Base-by-base conservation (phyloP, 2,888 invertebrate species). In the Tipula helvola region DNA sequence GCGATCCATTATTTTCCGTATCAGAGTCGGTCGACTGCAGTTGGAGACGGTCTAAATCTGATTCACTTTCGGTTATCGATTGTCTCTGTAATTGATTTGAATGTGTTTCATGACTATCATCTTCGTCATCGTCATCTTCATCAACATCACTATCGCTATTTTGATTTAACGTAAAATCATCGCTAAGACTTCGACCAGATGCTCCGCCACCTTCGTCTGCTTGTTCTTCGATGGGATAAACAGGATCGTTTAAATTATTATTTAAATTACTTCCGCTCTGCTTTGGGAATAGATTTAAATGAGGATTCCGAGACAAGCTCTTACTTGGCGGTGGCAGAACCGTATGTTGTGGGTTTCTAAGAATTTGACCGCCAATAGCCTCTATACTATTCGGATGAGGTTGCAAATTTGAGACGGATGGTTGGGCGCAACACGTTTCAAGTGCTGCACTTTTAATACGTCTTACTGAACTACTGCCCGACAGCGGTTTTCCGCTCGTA, bases 221-320 rank as follows among this genome's bases (percentile, higher is more conserved):
- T 90, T 96, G 96, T 91, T 97, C 97, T 0, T 96, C 96, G 88
- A 97, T 96, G 3, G 97, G 96, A 90, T 96, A 96, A 1, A 96
- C 94, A 87, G 95, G 95, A 91, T 96, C 96, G 1, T 87, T 87
- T 3, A 95, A 95, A 57, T 41, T 57, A 44, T 42, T 44, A n/a
- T 42, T 44, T 44, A 86, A 44, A 44, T 36, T 42, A n/a, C 86
- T 44, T 16, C 52, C 86, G 36, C 89, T 89, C 88, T 89, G 89
- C 87, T 93, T 94, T 0, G 94, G 94, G 89, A 94, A 95, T 16
- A 95, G 91, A 90, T 95, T 95, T 41, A 95, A 91, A 90, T 95
- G 95, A 71, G 95, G 95, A 88, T 95, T 95, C 8, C 95, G 92
- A 3, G 95, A 94, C 87, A 95, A 91, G 89, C 94, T 93, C 89